Evolutionary conservation across 2,888 invertebrate genomes (phyloP).

Genomic region (Scrobipalpa costella): DNA sequence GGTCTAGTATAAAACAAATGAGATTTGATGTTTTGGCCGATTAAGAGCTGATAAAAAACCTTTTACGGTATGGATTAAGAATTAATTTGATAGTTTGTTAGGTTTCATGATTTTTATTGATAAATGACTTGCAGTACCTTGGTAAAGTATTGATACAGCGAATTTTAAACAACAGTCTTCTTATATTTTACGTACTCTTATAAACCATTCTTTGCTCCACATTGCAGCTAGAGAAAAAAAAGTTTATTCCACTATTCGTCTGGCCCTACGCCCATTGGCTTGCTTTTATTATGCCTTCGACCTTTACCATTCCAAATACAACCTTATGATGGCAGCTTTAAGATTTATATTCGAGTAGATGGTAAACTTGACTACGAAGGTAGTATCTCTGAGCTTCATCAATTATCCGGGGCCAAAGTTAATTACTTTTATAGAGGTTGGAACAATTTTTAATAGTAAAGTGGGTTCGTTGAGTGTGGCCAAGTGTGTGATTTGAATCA

Average conservation of each 20-base stretch:
- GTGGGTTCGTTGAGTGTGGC: slow-evolving; percentile 45
- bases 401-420: slow-evolving; percentile 78
- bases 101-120: too few relatives aligned
- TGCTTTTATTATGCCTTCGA: slow-evolving; percentile 61
- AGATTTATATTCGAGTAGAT: slow-evolving; percentile 37
- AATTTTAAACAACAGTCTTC: too few relatives aligned
- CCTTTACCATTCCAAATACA: slow-evolving; percentile 33
- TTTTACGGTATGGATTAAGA: too few relatives aligned
- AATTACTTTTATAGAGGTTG: slow-evolving; percentile 80
- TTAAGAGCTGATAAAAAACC: too few relatives aligned
- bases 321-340: slow-evolving; percentile 35
- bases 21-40: too few relatives aligned
- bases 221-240: slow-evolving; percentile 51
- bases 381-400: slow-evolving; percentile 78
- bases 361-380: slow-evolving; percentile 46
- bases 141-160: too few relatives aligned
- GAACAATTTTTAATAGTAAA: slow-evolving; percentile 53
- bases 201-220: slow-evolving; percentile 11
- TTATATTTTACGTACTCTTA: neutral
- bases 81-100: too few relatives aligned
- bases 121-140: too few relatives aligned
- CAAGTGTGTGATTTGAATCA: neutral
- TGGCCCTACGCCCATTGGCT: slow-evolving; percentile 65
- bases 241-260: slow-evolving; percentile 60
- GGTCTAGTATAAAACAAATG: too few relatives aligned